Percentiles rank a stretch among this genome's conserved stretches.
These are phyloP conservation scores for Aix galericulata DNA, from an alignment of 2,113 vertebrate genomes.

Conservation along the genomic window DNA sequence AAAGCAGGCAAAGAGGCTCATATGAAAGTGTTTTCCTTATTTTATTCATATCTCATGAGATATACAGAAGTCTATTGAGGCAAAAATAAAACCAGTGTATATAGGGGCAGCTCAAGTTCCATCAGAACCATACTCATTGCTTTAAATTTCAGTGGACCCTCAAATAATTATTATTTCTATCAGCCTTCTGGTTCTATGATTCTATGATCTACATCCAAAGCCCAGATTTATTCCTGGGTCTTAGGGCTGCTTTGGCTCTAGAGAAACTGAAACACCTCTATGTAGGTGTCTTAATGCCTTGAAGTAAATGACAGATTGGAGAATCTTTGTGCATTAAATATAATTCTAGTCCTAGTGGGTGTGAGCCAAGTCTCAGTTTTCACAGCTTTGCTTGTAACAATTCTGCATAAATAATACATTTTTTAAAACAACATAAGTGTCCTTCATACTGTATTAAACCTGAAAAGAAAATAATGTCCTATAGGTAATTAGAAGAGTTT, in stretches of 20 bases:
- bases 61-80: neutral
- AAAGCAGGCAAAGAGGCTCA: neutral
- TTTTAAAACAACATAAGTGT: neutral
- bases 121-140: neutral
- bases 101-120: neutral
- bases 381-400: neutral
- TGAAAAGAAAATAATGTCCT: neutral
- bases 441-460: neutral
- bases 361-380: neutral
- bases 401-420: neutral
- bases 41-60: neutral
- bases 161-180: neutral
- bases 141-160: neutral
- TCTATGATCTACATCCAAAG: neutral
- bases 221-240: neutral
- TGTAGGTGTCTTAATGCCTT: neutral
- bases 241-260: neutral
- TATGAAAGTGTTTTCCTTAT: neutral
- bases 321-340: neutral
- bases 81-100: neutral
- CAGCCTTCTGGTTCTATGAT: neutral
- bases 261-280: neutral
- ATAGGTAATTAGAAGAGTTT: neutral
- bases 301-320: neutral
- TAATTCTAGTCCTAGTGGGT: neutral